A percentile compares a stretch with the other conserved stretches of the same genome.
These are phyloP conservation scores for Cloeon dipterum DNA, from an alignment of 2,888 invertebrate species.

Conservation along the genomic window DNA sequence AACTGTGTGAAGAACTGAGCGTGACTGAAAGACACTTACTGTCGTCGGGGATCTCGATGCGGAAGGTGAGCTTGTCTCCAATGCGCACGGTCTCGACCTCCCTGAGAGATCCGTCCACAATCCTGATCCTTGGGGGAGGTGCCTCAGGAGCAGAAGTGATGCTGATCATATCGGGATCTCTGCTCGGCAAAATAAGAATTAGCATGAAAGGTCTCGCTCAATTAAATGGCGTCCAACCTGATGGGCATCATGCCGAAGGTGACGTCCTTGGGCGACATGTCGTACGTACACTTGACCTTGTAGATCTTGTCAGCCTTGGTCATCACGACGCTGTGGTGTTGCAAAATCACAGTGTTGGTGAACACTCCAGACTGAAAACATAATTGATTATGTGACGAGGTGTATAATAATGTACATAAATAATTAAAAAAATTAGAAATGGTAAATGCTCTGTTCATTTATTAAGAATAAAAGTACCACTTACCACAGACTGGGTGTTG, in stretches of 20 bases:
- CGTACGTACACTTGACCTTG: conserved; percentile 89
- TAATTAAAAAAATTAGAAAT: not conserved
- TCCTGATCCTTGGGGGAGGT: conserved; percentile 79
- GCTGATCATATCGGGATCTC: conserved; percentile 89
- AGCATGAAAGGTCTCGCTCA: too few species aligned
- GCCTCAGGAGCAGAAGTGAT: conserved; percentile 89
- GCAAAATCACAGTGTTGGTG: conserved; percentile 81
- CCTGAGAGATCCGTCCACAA: conserved; percentile 60
- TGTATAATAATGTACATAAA: conserved; percentile 1
- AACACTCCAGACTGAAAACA: conserved; percentile 65
- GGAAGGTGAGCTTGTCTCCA: conserved; percentile 82
- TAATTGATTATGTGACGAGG: conserved; percentile 2
- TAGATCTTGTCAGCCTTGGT: conserved; percentile 92
- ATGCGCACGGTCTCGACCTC: conserved; percentile 89
- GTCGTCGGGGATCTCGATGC: conserved; percentile 89
- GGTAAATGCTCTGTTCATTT: not conserved
- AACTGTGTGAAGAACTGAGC: not conserved
- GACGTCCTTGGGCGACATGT: conserved; percentile 89
- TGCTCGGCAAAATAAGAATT: conserved; percentile 16
- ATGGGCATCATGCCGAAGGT: conserved; percentile 96
- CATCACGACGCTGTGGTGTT: conserved; percentile 90
- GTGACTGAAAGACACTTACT: conserved; percentile 45
- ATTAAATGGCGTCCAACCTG: conserved; percentile 26
- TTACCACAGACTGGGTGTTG: conserved; percentile 85
- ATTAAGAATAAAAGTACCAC: conserved; percentile 16